phyloP scores from a whole-genome alignment of 2,797 vertebrate genomes.

The Coilia nasus region DNA sequence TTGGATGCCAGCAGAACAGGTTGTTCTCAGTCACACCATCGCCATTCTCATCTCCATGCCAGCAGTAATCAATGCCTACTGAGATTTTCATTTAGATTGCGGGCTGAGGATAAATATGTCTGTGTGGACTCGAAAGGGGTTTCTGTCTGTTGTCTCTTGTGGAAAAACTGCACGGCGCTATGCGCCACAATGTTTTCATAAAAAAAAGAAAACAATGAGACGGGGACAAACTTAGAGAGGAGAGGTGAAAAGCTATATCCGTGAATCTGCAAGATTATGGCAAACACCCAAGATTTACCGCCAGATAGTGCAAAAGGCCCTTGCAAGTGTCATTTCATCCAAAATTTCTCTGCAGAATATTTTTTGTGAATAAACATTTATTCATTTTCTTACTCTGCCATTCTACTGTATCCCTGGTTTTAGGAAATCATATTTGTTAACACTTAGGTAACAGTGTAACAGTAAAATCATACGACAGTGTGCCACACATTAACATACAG shows the following conservation, averaged over 20 bases:
- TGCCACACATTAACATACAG: background rate
- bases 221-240: background rate
- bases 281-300: constrained; percentile 5
- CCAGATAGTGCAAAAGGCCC: background rate
- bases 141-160: background rate
- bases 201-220: background rate
- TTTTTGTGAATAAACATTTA: background rate
- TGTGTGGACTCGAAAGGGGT: constrained; percentile 32
- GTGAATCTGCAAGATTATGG: background rate
- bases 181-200: background rate
- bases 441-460: background rate
- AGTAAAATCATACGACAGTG: background rate
- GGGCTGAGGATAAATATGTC: constrained; percentile 53
- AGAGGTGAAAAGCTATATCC: constrained; percentile 6
- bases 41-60: constrained; percentile 35
- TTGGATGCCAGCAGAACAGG: constrained; percentile 37
- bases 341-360: background rate
- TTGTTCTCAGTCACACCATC: constrained; percentile 21
- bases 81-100: constrained; percentile 60
- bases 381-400: background rate
- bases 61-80: constrained; percentile 56
- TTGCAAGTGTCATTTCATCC: background rate
- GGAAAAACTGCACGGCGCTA: background rate
- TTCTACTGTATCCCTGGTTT: background rate
- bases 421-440: background rate